These are phyloP conservation scores for Chelon labrosus DNA, from an alignment of 2,797 vertebrate species.

Conservation along the genomic window DNA sequence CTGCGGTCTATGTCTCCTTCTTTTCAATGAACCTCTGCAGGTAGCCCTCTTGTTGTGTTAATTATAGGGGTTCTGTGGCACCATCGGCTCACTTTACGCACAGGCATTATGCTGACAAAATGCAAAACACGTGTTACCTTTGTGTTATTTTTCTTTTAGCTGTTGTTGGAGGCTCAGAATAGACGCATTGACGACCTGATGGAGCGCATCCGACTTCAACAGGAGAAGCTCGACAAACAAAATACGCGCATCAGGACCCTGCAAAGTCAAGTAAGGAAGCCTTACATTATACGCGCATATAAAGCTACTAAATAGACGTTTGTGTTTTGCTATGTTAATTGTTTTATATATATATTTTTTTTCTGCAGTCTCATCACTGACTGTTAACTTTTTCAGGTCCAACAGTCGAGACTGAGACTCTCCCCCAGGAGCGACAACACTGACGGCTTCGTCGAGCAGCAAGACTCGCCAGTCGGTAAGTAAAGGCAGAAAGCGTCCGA, in stretches of 20 bases:
- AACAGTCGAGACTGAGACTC: conserved; percentile 70
- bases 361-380: not conserved
- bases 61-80: not conserved
- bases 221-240: conserved; percentile 95
- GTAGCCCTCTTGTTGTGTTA: not conserved
- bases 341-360: too few relatives aligned
- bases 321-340: not conserved
- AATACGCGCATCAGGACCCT: conserved; percentile 91
- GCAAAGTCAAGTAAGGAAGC: conserved; percentile 88
- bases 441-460: conserved; percentile 70
- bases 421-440: conserved; percentile 41
- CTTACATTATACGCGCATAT: not conserved
- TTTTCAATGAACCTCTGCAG: conserved; percentile 11
- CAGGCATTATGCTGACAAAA: conserved; percentile 3
- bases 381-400: conserved; percentile 64
- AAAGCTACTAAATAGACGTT: not conserved
- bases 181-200: conserved; percentile 91
- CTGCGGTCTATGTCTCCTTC: not conserved
- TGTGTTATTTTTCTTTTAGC: conserved; percentile 73
- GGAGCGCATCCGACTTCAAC: conserved; percentile 91
- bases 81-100: conserved; percentile 11
- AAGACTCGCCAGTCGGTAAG: conserved; percentile 82
- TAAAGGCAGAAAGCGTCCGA: conserved; percentile 42
- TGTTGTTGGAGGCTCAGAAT: conserved; percentile 91
- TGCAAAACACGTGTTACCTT: not conserved